Evolutionary conservation across 2,888 invertebrate genomes (phyloP), one percentile per base, ranked within the genome.

Genomic region (Perithous albicinctus): DNA sequence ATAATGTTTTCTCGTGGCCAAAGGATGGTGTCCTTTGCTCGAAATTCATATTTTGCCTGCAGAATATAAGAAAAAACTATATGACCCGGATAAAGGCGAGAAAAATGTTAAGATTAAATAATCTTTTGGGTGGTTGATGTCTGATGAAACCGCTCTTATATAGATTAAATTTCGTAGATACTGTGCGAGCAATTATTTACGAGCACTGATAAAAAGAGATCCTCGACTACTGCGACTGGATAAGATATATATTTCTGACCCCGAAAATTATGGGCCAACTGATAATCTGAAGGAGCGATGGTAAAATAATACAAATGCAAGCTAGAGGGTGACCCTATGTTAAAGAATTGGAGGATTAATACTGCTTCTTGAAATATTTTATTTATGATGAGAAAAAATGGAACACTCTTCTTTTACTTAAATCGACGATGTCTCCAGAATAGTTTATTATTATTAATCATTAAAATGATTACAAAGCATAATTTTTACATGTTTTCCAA

Each of bases 211-310:
- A 76, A 67, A 56, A 48, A 0, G 51, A 51, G 35, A 46, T 35
- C 32, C 15, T 64, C 38, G 48, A 46, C 66, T 59, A 76, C 70
- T 72, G 56, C 29, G 38, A 32, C 23, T 12, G 12, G 80, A 76
- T 76, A 76, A 80, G 59, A 72, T 72, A 72, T 66, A 59, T 29
- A 38, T n/a, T n/a, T 15, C 23, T 67, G 70, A 70, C 48, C 76
- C 70, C 51, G 23, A 63, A 77, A 81, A 77, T 81, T 69, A 43
- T 38, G 56, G 41, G 35, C 18, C 46, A 32, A 32, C 59, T 41
- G 43, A 59, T 70, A 59, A 41, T 56, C 29, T 29, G 7, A 8
- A 35, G 2, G 23, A n/a, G 35, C 0, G 5, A 15, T 1, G 12
- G 35, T 12, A 23, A 20, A 56, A 43, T 26, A 29, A 35, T 20